Percentiles rank a stretch among this genome's conserved stretches.
These are phyloP conservation scores for Heliconius erato DNA, from an alignment of 2,888 invertebrate genomes.

Conservation along the genomic window DNA sequence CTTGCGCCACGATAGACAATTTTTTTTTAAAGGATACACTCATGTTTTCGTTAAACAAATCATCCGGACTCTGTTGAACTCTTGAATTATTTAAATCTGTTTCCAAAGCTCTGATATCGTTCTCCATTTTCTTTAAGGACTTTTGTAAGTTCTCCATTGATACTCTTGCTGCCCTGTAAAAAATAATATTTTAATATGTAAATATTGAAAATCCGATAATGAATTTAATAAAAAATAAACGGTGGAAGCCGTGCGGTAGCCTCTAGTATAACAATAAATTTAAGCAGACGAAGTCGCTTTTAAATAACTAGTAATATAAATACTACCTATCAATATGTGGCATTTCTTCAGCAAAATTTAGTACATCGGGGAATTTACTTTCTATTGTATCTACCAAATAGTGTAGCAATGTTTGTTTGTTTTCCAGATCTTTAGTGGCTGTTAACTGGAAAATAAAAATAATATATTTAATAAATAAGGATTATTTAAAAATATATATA, in stretches of 20 bases:
- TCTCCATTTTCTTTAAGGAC: slow-evolving; percentile 93
- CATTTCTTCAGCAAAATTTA: slow-evolving; percentile 94
- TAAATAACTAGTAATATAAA: not conserved
- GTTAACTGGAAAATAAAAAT: slow-evolving; percentile 86
- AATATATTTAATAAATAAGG: no score
- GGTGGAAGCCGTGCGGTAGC: not conserved
- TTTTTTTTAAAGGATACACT: slow-evolving; percentile 89
- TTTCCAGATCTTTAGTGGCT: slow-evolving; percentile 96
- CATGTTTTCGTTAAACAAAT: slow-evolving; percentile 95
- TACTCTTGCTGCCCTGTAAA: slow-evolving; percentile 91
- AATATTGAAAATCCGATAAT: not conserved
- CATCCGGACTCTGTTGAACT: slow-evolving; percentile 92
- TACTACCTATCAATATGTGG: slow-evolving; percentile 92
- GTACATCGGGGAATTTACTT: slow-evolving; percentile 93
- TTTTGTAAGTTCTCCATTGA: slow-evolving; percentile 94
- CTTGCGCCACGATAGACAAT: no score
- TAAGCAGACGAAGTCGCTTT: no score
- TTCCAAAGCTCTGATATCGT: slow-evolving; percentile 94
- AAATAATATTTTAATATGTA: slow-evolving; percentile 4
- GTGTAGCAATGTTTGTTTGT: slow-evolving; percentile 96
- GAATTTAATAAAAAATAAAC: not conserved
- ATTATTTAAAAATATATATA: no score
- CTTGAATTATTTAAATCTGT: slow-evolving; percentile 95
- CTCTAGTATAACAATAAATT: no score
- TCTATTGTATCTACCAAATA: slow-evolving; percentile 96